Base-by-base conservation (phyloP, 2,888 invertebrate genomes). In the Reticulitermes lucifugus region DNA sequence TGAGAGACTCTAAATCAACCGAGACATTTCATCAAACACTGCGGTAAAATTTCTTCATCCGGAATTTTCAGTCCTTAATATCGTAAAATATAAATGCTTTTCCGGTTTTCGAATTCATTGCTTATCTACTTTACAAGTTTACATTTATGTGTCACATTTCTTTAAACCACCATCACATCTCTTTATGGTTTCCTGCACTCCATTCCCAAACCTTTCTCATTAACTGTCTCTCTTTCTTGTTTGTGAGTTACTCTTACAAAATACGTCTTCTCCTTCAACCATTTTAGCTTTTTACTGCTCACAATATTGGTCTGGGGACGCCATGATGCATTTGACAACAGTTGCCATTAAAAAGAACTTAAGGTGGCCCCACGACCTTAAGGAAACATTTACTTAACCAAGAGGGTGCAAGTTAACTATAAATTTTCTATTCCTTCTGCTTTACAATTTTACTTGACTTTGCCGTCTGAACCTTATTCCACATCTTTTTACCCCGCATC, bases 381-480 rank as follows among this genome's bases (percentile, higher is more conserved):
- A 46, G 77, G 77, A 77, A 77, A 77, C 77, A 77, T 77, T 77
- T 77, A 77, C 77, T 77, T 77, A 77, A 77, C 77, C 77, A 77
- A 25, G 77, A 51, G 77, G 77, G 77, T 51, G 1, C 51, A 21
- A 35, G 2, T 41, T 73, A 2, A 35, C 70, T 70, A 25, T 25
- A 73, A 73, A 41, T 73, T 73, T 41, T 73, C 41, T 41, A 73
- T 41, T 35, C 73, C 41, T 41, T 77, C 51, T 73, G 41, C 41
- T n/a, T 77, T 77, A 77, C 51, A 51, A 46, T 77, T 77, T 77
- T 43, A 7, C 77, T 77, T 65, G 65, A 65, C 51, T 46, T 43
- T 46, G 46, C n/a, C 51, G n/a, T 77, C 77, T 46, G 46, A 77
- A 77, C 46, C 51, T 46, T 77, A 77, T 46, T 22, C 22, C 43